Conservation (phyloP, 53 echinoderm and acorn worm genomes). For the Pentamera pediparva region DNA sequence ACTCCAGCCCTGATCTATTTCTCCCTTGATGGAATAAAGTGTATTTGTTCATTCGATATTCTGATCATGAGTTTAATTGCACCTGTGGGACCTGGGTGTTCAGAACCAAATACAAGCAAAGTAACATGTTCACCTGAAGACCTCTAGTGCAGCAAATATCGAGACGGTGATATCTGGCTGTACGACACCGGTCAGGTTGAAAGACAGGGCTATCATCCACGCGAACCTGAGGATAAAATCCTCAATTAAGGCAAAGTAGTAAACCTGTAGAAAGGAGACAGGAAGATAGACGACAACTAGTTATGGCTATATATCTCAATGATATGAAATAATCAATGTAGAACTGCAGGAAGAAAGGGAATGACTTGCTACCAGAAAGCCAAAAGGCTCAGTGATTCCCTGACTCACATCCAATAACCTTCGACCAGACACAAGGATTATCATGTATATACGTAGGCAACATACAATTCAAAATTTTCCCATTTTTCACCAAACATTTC, state of each 20-base stretch:
- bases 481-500: too few species aligned
- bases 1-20: background rate
- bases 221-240: conserved; percentile 80
- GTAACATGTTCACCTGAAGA: conserved; percentile 68
- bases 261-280: conserved; percentile 38
- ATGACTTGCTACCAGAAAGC: too few species aligned
- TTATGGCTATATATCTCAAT: background rate
- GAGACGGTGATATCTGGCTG: conserved; percentile 51
- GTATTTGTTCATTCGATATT: background rate
- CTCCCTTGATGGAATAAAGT: background rate
- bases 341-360: too few species aligned
- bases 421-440: too few species aligned
- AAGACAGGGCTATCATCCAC: conserved; percentile 70
- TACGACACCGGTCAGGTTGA: conserved; percentile 46
- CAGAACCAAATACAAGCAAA: background rate
- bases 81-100: too few species aligned
- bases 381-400: too few species aligned
- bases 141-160: conserved; percentile 73
- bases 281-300: background rate
- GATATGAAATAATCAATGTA: background rate
- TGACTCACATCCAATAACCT: too few species aligned
- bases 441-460: too few species aligned
- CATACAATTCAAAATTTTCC: too few species aligned
- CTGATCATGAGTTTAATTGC: too few species aligned
- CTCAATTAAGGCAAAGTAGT: conserved; percentile 86